Evolutionary conservation across 2,113 vertebrate species (phyloP), one percentile per base, ranked within the genome.

Genomic region (Cochlearius cochlearius): DNA sequence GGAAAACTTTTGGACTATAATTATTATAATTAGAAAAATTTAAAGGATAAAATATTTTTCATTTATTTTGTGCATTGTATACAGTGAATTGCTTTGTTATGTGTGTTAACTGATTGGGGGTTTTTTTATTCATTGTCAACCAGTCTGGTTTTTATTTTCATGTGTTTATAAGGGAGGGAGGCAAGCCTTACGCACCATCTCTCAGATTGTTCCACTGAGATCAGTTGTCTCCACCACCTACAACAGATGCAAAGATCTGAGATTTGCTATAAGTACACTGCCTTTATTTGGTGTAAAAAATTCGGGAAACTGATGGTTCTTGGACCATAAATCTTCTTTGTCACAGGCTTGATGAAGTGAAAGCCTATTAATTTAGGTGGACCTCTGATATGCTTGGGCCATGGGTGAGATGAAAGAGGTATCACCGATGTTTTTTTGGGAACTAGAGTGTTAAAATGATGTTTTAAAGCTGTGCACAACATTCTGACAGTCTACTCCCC

Each of bases 31-130:
- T 7, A 79, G 53, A 50, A 78, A 53, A 79, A 7, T 45, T 12
- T 63, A 47, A 69, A 47, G 10, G 5, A 53, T 15, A 39, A 7
- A 43, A 26, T 10, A 4, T 26, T 43, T 87, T 3, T 16, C 47
- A 66, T 6, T 41, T 30, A 32, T 53, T 77, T 78, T 45, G 5
- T 52, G 34, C 34, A 64, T 2, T 23, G 22, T 14, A 59, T 36
- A 21, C 5, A 16, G 21, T 34, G 5, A 43, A 60, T 67, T 39
- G 21, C 41, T 66, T 67, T 49, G 25, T 29, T 88, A 11, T 21
- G 3, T 34, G 12, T 21, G 9, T 39, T 58, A 66, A 19, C 4
- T 7, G 2, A 18, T 59, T 17, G 34, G 7, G 2, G 1, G 0
- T 43, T 14, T 36, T 75, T 21, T 17, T 4, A 2, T 50, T 76